Percentiles rank a stretch among this genome's conserved stretches.
Conservation (phyloP, 1,140 invertebrate genomes). For the Drosophila arizonae region DNA sequence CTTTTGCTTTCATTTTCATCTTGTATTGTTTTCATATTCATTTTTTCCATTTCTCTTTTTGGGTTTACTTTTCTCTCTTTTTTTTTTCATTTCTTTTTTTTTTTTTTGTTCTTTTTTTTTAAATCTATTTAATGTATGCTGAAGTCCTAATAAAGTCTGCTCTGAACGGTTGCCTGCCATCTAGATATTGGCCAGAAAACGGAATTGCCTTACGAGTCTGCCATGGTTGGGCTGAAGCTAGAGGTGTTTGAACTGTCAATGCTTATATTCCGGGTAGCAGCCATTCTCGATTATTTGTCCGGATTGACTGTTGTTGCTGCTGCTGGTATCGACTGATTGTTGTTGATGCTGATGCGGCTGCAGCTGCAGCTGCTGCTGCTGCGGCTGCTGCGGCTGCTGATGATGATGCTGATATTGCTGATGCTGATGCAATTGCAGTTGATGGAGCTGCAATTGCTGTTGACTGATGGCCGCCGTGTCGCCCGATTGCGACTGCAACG, state of each 20-base stretch:
- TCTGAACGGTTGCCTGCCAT: conserved; percentile 20
- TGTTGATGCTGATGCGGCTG: conserved; percentile 68
- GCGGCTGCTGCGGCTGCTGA: conserved; percentile 59
- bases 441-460: conserved; percentile 50
- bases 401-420: conserved; percentile 51
- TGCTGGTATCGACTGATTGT: conserved; percentile 79
- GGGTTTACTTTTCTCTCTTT: not conserved
- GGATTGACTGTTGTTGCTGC: conserved; percentile 83
- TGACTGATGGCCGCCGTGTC: conserved; percentile 62
- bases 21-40: not conserved
- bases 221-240: conserved; percentile 25
- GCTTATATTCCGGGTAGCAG: conserved; percentile 84
- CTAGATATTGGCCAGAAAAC: conserved; percentile 31
- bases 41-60: not conserved
- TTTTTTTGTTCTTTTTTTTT: not conserved
- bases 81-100: not conserved
- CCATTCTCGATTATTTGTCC: conserved; percentile 83
- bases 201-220: conserved; percentile 22
- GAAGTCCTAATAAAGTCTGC: conserved; percentile 1
- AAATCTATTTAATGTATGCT: too few relatives aligned
- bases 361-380: conserved; percentile 57
- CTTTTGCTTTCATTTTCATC: not conserved
- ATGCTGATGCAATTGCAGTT: conserved; percentile 43
- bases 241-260: conserved; percentile 83
- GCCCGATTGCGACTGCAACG: conserved; percentile 62